Conservation (phyloP, 2,888 invertebrate species). For the Thereva nobilitata region DNA sequence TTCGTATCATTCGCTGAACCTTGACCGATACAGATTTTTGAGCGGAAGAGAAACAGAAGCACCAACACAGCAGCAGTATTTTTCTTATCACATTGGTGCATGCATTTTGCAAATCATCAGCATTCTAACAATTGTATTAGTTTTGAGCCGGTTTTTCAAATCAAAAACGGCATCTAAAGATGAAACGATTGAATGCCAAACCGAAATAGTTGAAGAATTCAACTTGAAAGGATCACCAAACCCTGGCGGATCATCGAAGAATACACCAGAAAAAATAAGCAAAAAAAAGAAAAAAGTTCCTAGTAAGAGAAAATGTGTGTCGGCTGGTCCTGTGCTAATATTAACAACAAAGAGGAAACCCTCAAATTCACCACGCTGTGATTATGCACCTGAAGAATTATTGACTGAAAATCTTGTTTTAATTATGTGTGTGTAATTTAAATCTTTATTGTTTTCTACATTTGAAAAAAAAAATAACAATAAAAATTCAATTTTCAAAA, state of each 20-base stretch:
- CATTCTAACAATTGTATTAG: constrained; percentile 32
- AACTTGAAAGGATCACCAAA: constrained; percentile 22
- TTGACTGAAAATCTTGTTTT: neutral
- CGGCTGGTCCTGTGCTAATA: constrained; percentile 55
- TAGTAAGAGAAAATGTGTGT: constrained; percentile 54
- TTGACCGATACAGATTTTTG: too few relatives aligned
- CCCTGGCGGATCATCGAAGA: constrained; percentile 15
- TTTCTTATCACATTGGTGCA: constrained; percentile 33
- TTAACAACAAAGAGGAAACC: constrained; percentile 29
- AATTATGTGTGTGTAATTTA: constrained; percentile 36
- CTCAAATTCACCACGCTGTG: too few relatives aligned
- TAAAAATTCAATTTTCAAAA: neutral
- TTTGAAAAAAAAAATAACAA: neutral
- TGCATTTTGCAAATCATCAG: constrained; percentile 37
- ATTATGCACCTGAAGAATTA: too few relatives aligned
- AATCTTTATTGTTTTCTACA: neutral
- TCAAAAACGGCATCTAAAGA: constrained; percentile 33
- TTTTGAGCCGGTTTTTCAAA: constrained; percentile 34
- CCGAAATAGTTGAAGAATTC: constrained; percentile 34
- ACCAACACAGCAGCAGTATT: neutral
- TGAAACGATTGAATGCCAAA: neutral
- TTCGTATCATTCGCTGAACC: too few relatives aligned
- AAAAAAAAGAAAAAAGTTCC: neutral
- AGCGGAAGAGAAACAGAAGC: neutral
- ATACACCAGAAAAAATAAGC: neutral